A percentile compares a stretch with the other conserved stretches of the same genome.
Conservation (phyloP, 1,140 invertebrate species). For the Diorhabda elongata region DNA sequence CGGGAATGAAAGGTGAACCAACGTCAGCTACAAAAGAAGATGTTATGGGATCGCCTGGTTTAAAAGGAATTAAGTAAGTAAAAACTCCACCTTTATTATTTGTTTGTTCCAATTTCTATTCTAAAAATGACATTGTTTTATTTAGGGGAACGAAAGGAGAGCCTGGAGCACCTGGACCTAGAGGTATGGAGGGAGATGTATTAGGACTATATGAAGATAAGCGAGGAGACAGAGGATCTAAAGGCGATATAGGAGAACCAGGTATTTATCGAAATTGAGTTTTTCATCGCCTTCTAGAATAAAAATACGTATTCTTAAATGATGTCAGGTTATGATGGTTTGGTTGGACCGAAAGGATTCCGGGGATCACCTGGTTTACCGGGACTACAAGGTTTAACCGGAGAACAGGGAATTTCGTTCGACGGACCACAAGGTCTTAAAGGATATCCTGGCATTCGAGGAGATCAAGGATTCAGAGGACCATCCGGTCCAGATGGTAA, state of each 20-base stretch:
- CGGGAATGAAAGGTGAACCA: constrained; percentile 55
- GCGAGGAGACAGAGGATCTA: constrained; percentile 35
- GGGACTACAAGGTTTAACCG: constrained; percentile 59
- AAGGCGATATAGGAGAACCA: constrained; percentile 38
- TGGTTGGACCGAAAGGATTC: constrained; percentile 54
- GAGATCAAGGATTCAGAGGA: constrained; percentile 59
- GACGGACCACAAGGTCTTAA: constrained; percentile 58
- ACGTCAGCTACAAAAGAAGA: constrained; percentile 48
- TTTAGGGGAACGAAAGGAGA: constrained; percentile 38
- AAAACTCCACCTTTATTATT: constrained; percentile 5
- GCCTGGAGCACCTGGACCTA: constrained; percentile 46
- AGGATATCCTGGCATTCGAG: constrained; percentile 60
- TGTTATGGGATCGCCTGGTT: constrained; percentile 49
- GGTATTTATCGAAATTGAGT: constrained; percentile 28
- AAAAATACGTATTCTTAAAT: background rate
- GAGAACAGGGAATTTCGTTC: constrained; percentile 57
- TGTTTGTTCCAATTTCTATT: background rate
- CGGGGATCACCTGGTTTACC: constrained; percentile 62
- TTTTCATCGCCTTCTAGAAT: background rate
- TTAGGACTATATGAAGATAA: constrained; percentile 25
- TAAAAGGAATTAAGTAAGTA: constrained; percentile 36
- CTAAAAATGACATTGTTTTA: background rate
- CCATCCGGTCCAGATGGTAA: constrained; percentile 46
- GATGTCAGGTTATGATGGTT: constrained; percentile 52
- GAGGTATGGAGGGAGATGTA: constrained; percentile 35